Percentiles rank a stretch among this genome's conserved stretches.
Evolutionary conservation across 2,797 vertebrate genomes (phyloP).

Genomic region (Schizopygopsis pylzovi): DNA sequence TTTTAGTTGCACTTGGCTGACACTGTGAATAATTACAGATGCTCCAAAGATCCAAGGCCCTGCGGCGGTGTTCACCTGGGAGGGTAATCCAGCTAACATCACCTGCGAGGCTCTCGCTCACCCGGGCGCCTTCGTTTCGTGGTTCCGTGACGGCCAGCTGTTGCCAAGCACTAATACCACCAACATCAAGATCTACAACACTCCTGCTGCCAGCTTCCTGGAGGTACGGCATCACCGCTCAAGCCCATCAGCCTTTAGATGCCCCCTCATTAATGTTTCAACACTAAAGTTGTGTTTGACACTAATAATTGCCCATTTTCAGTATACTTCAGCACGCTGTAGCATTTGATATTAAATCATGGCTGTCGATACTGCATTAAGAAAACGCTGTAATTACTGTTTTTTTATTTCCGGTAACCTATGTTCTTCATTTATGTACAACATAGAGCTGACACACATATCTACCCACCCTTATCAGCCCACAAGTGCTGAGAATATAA

Average conservation of each 20-base stretch:
- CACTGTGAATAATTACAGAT: slow-evolving; percentile 75
- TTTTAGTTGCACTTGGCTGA: slow-evolving; percentile 34
- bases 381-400: slow-evolving; percentile 23
- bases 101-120: slow-evolving; percentile 94
- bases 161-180: slow-evolving; percentile 89
- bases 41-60: slow-evolving; percentile 90
- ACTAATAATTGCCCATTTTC: slow-evolving; percentile 28
- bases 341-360: neutral
- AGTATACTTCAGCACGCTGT: neutral
- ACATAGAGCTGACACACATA: slow-evolving; percentile 34
- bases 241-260: neutral
- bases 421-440: slow-evolving; percentile 34
- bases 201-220: slow-evolving; percentile 84
- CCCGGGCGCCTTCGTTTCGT: slow-evolving; percentile 87
- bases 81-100: slow-evolving; percentile 94
- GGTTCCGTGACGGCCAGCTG: slow-evolving; percentile 90
- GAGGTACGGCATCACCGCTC: slow-evolving; percentile 79
- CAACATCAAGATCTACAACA: slow-evolving; percentile 91
- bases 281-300: slow-evolving; percentile 1
- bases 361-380: neutral
- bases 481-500: slow-evolving; percentile 37
- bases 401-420: slow-evolving; percentile 12
- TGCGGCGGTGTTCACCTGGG: slow-evolving; percentile 91
- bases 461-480: slow-evolving; percentile 37
- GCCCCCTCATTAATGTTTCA: slow-evolving; percentile 30